These are phyloP conservation scores for Zaprionus lineosus DNA, from an alignment of 2,888 invertebrate species.

Conservation along the genomic window DNA sequence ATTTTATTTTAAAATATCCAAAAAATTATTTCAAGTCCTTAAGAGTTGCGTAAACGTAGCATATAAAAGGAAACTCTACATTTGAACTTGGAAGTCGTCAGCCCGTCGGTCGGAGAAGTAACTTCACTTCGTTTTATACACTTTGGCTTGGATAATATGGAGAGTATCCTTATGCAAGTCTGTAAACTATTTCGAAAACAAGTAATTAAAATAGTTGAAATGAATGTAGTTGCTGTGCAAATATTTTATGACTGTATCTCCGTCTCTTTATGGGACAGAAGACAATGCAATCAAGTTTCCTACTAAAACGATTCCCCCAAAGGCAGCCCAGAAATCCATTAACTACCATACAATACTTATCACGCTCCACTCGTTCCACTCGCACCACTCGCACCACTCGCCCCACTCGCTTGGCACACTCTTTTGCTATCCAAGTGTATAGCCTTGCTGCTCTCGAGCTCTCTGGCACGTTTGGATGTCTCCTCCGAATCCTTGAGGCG, in stretches of 20 bases:
- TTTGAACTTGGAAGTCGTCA: no score
- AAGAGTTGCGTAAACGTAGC: no score
- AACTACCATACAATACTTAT: conserved; percentile 72
- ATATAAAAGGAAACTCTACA: no score
- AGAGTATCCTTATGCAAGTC: no score
- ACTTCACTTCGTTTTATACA: no score
- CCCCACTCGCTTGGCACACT: neutral
- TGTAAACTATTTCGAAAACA: neutral
- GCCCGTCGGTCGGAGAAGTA: no score
- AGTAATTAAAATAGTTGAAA: neutral
- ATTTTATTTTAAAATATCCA: no score
- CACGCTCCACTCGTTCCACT: conserved; percentile 66
- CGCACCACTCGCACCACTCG: conserved; percentile 63
- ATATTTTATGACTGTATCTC: conserved; percentile 7
- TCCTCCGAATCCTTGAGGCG: no score
- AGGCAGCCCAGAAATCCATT: conserved; percentile 51
- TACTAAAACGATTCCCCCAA: conserved; percentile 28
- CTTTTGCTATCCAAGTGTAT: conserved; percentile 24
- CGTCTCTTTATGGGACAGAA: conserved; percentile 11
- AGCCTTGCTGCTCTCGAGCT: no score
- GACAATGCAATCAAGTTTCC: conserved; percentile 34
- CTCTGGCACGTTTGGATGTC: no score
- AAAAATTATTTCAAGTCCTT: no score
- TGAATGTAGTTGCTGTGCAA: conserved; percentile 11
- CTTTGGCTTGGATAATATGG: no score